Conservation (phyloP, 2,797 vertebrate species). For the Myotis daubentonii region DNA sequence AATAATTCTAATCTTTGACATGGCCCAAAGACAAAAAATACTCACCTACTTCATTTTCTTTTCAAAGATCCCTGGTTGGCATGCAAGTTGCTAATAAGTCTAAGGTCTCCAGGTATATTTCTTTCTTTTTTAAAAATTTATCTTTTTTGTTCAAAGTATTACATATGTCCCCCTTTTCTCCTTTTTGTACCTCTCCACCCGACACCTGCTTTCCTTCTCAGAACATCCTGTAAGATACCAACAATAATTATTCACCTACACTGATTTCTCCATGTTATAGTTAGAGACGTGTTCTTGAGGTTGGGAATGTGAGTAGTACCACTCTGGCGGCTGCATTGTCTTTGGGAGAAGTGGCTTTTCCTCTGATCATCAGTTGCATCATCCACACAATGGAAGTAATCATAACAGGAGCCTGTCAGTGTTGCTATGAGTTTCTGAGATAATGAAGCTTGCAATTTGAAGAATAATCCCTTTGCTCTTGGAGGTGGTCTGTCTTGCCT, state of each 20-base stretch:
- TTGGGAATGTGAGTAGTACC: too few species aligned
- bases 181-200: too few species aligned
- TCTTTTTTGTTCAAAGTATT: too few species aligned
- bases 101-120: neutral
- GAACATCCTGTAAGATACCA: neutral
- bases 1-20: constrained; percentile 42
- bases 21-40: neutral
- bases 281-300: neutral
- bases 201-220: neutral
- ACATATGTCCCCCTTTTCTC: too few species aligned
- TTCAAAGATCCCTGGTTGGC: neutral
- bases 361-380: neutral
- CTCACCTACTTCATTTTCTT: constrained; percentile 19
- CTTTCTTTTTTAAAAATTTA: too few species aligned
- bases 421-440: neutral
- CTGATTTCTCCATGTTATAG: too few species aligned
- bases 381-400: neutral
- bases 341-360: constrained; percentile 3
- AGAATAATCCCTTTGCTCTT: neutral
- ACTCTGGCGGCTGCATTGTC: neutral
- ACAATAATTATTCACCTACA: neutral
- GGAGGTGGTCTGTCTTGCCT: neutral
- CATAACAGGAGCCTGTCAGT: neutral
- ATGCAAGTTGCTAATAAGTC: neutral
- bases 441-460: neutral